Percentiles rank a stretch among this genome's conserved stretches.
Evolutionary conservation across 1,140 invertebrate species (phyloP).

Genomic region (Polypedilum vanderplanki): DNA sequence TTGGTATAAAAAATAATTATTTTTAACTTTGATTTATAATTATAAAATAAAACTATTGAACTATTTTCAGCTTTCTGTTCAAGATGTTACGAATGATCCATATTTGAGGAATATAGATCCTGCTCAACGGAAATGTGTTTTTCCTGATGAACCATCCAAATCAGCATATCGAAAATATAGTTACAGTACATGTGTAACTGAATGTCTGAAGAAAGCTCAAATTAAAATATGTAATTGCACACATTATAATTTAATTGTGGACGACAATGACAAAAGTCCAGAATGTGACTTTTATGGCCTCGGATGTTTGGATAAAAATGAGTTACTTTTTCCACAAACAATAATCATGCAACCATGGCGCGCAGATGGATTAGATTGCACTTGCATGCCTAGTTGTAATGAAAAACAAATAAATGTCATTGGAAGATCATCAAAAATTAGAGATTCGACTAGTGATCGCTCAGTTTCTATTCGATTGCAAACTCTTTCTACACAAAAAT

Average conservation of each 20-base stretch:
- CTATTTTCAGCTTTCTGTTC: background rate
- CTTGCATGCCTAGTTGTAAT: conserved; percentile 49
- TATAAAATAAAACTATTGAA: too few relatives aligned
- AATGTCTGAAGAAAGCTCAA: conserved; percentile 46
- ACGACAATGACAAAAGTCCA: conserved; percentile 31
- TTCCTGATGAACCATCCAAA: conserved; percentile 45
- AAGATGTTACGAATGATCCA: conserved; percentile 36
- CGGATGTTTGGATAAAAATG: conserved; percentile 34
- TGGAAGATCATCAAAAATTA: conserved; percentile 10
- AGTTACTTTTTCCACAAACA: conserved; percentile 30
- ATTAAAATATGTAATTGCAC: conserved; percentile 47
- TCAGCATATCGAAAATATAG: conserved; percentile 47
- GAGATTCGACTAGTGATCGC: background rate
- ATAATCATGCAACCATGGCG: conserved; percentile 36
- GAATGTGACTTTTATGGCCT: conserved; percentile 36
- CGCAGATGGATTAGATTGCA: conserved; percentile 44
- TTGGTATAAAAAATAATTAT: background rate
- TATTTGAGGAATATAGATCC: conserved; percentile 37
- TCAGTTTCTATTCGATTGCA: conserved; percentile 35
- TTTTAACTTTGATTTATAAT: too few relatives aligned
- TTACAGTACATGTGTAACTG: conserved; percentile 48
- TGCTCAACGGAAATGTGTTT: conserved; percentile 46
- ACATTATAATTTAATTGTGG: conserved; percentile 36
- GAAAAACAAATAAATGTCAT: conserved; percentile 46
- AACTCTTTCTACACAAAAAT: conserved; percentile 44